Evolutionary conservation across 2,113 vertebrate genomes (phyloP).

Genomic region (Platysteira castanea): DNA sequence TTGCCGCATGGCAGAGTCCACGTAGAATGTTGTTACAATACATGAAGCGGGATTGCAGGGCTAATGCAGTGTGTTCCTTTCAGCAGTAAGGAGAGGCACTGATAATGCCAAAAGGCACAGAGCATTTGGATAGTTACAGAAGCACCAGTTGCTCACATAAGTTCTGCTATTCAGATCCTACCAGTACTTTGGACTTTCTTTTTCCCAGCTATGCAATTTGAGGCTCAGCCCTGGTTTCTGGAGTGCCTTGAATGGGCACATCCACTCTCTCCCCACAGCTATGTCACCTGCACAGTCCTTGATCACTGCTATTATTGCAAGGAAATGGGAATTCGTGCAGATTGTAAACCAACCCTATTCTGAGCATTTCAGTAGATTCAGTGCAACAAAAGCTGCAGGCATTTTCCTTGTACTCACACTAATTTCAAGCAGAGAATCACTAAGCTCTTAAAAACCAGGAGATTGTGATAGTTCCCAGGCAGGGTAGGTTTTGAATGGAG

Average conservation of each 20-base stretch:
- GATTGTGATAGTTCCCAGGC: not conserved
- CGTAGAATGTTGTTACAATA: not conserved
- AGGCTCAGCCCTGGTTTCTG: not conserved
- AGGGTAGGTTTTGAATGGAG: not conserved
- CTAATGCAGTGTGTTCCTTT: not conserved
- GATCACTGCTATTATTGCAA: not conserved
- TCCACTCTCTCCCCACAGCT: not conserved
- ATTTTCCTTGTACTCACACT: not conserved
- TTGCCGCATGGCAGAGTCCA: not conserved
- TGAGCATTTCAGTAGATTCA: not conserved
- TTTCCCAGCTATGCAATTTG: not conserved
- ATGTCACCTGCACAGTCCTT: not conserved
- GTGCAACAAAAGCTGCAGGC: not conserved
- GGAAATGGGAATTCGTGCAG: not conserved
- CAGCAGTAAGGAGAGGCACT: not conserved
- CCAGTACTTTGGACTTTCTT: not conserved
- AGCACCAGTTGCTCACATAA: not conserved
- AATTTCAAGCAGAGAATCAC: not conserved
- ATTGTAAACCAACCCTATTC: not conserved
- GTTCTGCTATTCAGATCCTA: not conserved
- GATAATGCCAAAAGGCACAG: not conserved
- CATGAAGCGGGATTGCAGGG: not conserved
- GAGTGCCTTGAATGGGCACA: not conserved
- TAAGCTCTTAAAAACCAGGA: not conserved
- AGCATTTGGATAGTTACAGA: not conserved